These are phyloP conservation scores for Agelaius phoeniceus DNA, from an alignment of 2,113 vertebrate species.

Conservation along the genomic window DNA sequence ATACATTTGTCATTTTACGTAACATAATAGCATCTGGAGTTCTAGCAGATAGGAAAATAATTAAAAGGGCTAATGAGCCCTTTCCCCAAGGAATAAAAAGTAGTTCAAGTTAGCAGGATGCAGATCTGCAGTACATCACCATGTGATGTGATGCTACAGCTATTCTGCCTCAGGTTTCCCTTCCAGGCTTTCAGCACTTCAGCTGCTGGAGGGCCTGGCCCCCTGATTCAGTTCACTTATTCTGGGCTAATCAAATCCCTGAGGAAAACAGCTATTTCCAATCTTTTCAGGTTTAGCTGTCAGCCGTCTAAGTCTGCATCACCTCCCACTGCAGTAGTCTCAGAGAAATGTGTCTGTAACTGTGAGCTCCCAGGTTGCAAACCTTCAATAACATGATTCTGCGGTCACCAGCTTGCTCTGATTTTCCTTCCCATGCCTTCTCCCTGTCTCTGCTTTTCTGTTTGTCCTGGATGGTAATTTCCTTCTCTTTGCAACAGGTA, in stretches of 20 bases:
- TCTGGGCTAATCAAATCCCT: not conserved
- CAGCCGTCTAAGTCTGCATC: not conserved
- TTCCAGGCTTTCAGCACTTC: not conserved
- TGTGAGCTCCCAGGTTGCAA: not conserved
- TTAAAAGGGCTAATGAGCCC: constrained; percentile 59
- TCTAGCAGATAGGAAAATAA: constrained; percentile 30
- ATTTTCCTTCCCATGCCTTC: not conserved
- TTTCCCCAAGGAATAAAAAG: constrained; percentile 34
- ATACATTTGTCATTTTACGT: constrained; percentile 54
- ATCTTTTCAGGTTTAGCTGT: not conserved
- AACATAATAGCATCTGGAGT: constrained; percentile 31
- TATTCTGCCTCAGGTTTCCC: constrained; percentile 35
- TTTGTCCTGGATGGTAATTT: not conserved
- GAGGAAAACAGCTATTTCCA: constrained; percentile 13
- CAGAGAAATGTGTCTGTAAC: not conserved
- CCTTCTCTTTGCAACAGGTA: not conserved
- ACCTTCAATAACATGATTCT: not conserved
- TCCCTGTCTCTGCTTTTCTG: not conserved
- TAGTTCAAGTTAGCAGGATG: constrained; percentile 19
- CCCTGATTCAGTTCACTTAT: not conserved
- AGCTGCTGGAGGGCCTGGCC: not conserved
- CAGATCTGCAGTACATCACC: not conserved
- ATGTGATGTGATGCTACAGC: not conserved
- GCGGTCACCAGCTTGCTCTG: not conserved
- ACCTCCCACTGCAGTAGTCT: not conserved